Percentiles rank a stretch among this genome's conserved stretches.
phyloP scores from a whole-genome alignment of 1,140 invertebrate genomes.

The Drosophila azteca region DNA sequence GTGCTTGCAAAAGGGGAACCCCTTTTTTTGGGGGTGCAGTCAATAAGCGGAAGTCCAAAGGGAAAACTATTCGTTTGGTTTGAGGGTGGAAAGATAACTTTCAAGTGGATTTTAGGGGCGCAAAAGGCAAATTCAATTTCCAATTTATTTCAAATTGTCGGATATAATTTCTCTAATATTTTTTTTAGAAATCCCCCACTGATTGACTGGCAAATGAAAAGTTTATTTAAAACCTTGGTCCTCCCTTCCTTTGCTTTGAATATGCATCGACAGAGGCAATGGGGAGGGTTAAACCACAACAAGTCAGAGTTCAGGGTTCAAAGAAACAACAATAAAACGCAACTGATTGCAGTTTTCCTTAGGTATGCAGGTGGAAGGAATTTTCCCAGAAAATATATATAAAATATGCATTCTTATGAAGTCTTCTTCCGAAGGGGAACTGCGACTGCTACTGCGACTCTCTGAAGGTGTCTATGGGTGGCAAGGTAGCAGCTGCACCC shows the following conservation, averaged over 20 bases:
- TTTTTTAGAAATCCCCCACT: too few relatives aligned
- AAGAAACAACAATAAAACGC: conserved; percentile 9
- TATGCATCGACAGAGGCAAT: conserved; percentile 9
- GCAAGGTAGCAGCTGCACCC: background rate
- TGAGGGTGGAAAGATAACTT: too few relatives aligned
- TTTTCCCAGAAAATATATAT: too few relatives aligned
- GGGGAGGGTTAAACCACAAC: conserved; percentile 17
- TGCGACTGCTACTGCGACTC: background rate
- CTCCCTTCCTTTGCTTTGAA: background rate
- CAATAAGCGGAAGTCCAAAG: background rate
- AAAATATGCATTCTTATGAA: conserved; percentile 44
- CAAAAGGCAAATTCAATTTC: too few relatives aligned
- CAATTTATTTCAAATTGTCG: too few relatives aligned
- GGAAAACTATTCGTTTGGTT: conserved; percentile 7
- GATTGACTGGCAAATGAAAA: background rate
- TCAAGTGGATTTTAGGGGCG: too few relatives aligned
- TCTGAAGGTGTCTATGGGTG: conserved; percentile 1
- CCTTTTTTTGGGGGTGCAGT: too few relatives aligned
- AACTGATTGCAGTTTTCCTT: conserved; percentile 37
- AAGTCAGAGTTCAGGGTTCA: background rate
- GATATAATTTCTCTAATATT: too few relatives aligned
- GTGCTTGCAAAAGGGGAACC: too few relatives aligned
- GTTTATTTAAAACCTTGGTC: conserved; percentile 1
- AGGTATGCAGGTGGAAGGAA: conserved; percentile 13
- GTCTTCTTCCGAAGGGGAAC: background rate